Evolutionary conservation across 2,797 vertebrate species (phyloP), one percentile per base, ranked within the genome.

Genomic region (Centropyge bicolor): DNA sequence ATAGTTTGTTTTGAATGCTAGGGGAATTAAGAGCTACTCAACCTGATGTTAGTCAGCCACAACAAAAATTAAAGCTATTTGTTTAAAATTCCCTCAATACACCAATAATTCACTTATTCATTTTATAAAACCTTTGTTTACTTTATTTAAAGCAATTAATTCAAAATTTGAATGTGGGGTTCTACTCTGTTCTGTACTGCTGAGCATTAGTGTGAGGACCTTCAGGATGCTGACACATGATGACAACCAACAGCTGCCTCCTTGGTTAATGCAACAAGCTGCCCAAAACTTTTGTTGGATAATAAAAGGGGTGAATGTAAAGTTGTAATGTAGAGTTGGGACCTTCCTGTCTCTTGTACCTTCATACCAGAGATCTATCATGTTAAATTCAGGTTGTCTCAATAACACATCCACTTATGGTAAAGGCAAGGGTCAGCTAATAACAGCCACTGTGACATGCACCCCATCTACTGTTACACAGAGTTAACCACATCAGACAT

Each of bases 401-500:
- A n/a, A n/a, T n/a, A n/a, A n/a, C n/a, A n/a, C n/a, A n/a, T n/a
- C n/a, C n/a, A n/a, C n/a, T n/a, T n/a, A n/a, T n/a, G n/a, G n/a
- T n/a, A n/a, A n/a, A n/a, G n/a, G n/a, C n/a, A n/a, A n/a, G n/a
- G n/a, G n/a, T n/a, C n/a, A n/a, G n/a, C n/a, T 31, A 62, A n/a
- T 16, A 38, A 55, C 48, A 19, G 27, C 31, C 45, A 31, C 16
- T 22, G 61, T 60, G 55, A 60, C 60, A 36, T 49, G 22, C 27
- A 65, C 20, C 62, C 55, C 41, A 46, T 11, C n/a, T 38, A 16
- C 57, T 43, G 46, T 61, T 51, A 45, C n/a, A 64, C 10, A 62
- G 12, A 66, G 13, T 61, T 8, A 31, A 22, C 48, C 48, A 52
- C 41, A 48, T 31, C 55, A 45, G 45, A 60, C 45, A 40, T 38